Evolutionary conservation across 2,888 invertebrate genomes (phyloP), one percentile per base, ranked within the genome.

Genomic region (Chloromyia formosa): DNA sequence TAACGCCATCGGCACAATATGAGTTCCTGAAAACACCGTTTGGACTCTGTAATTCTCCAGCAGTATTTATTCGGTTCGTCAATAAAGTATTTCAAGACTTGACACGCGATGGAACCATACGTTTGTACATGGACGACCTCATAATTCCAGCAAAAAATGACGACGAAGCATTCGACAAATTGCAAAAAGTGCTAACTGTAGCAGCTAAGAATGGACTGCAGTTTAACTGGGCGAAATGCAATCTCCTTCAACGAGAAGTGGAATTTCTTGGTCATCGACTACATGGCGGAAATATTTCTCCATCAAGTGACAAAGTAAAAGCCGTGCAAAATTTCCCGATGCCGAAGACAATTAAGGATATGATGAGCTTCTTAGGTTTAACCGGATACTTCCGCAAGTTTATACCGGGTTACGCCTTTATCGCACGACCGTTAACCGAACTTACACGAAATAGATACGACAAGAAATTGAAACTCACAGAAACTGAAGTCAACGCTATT

Each of bases 351-450:
- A 72, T 78, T 4, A 79, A 80, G 54, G 75, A 80, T 23, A 53
- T 81, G 0, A 72, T 78, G 22, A 77, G 78, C 69, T 81, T 80
- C 71, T 54, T 81, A 7, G 81, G 80, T 0, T 58, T 81, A 60
- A 74, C 77, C 3, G 78, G 78, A 23, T 79, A 77, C 72, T 80
- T 80, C 22, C 40, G 80, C 12, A 78, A 77, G 60, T 80, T 80
- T 71, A 77, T 80, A 0, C 40, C 73, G 42, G 60, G 74, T 23
- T 80, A 78, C 76, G 77, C 79, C 0, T 45, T 56, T 1, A 54
- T 78, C 9, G 78, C 77, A 12, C 76, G 60, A 40, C 79, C 77
- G 7, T 62, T 80, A n/a, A 77, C 76, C 14, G 75, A 76, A 12
- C 60, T 80, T 14, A 58, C 20, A 10, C 9, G 18, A 9, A 42